Evolutionary conservation across 1,140 invertebrate species (phyloP).

Genomic region (Orius laevigatus): DNA sequence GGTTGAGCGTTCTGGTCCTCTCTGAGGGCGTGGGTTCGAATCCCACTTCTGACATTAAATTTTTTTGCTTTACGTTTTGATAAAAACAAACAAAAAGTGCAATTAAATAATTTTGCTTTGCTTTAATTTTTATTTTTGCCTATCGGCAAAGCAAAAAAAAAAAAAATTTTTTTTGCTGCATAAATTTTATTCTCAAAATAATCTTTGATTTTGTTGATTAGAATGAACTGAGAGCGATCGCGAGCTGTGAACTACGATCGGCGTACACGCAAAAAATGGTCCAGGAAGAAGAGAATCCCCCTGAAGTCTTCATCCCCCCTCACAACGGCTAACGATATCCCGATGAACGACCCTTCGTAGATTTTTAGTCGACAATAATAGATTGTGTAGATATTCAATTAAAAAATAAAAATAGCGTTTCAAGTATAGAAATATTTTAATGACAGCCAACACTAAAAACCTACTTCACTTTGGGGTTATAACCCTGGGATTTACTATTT

Average conservation of each 20-base stretch:
- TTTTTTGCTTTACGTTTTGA: constrained; percentile 33
- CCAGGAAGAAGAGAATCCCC: constrained; percentile 3
- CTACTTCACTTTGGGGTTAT: too few species aligned
- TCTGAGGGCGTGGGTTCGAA: constrained; percentile 74
- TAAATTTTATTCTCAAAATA: neutral
- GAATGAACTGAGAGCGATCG: constrained; percentile 5
- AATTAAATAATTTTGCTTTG: neutral
- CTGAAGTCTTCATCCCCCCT: neutral
- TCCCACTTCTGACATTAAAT: constrained; percentile 64
- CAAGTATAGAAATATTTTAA: too few species aligned
- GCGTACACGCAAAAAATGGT: neutral
- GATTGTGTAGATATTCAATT: too few species aligned
- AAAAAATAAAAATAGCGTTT: too few species aligned
- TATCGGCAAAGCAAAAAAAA: too few species aligned
- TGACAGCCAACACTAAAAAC: too few species aligned
- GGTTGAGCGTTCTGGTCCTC: constrained; percentile 43
- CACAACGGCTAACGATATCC: neutral
- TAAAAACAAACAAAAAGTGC: too few species aligned
- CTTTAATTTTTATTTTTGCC: neutral
- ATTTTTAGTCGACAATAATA: too few species aligned
- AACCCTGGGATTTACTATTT: too few species aligned
- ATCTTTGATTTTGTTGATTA: neutral
- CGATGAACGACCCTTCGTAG: too few species aligned
- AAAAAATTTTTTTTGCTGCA: too few species aligned
- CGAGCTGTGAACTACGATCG: constrained; percentile 6